Evolutionary conservation across 2,797 vertebrate species (phyloP).

Genomic region (Harpagifer antarcticus): DNA sequence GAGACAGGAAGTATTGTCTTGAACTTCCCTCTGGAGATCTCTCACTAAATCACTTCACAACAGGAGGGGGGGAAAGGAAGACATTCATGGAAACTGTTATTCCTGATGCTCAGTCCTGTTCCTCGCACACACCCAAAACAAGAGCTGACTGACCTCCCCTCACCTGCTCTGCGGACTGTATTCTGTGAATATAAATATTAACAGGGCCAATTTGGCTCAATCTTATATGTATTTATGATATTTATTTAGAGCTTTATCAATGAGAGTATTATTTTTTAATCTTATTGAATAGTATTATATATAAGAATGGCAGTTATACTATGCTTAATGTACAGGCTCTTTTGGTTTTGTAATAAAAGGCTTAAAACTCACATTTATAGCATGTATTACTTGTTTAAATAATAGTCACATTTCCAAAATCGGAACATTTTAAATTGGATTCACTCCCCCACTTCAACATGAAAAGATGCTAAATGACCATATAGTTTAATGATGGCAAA

Average conservation of each 20-base stretch:
- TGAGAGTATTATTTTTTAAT: conserved; percentile 80
- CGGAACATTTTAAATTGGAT: not conserved
- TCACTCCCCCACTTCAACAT: not conserved
- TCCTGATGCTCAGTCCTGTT: conserved; percentile 53
- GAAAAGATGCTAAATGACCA: not conserved
- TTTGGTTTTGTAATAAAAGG: conserved; percentile 83
- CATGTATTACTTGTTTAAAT: conserved; percentile 10
- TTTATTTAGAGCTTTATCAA: conserved; percentile 80
- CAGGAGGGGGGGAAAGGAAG: conserved; percentile 22
- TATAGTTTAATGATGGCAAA: not conserved
- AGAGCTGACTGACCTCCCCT: conserved; percentile 71
- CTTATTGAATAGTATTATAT: conserved; percentile 75
- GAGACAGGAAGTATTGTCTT: conserved; percentile 50
- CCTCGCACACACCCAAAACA: conserved; percentile 68
- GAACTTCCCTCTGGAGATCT: conserved; percentile 49
- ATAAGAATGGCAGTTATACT: conserved; percentile 77
- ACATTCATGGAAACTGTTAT: conserved; percentile 67
- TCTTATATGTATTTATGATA: conserved; percentile 80
- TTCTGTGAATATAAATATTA: conserved; percentile 89
- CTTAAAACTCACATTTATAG: conserved; percentile 55
- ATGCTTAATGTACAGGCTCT: conserved; percentile 80
- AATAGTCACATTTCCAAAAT: too few relatives aligned
- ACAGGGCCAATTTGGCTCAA: conserved; percentile 83
- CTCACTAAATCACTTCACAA: conserved; percentile 43
- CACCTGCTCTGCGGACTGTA: conserved; percentile 83